Conservation (phyloP, 1,140 invertebrate genomes). For the Pissodes strobi region DNA sequence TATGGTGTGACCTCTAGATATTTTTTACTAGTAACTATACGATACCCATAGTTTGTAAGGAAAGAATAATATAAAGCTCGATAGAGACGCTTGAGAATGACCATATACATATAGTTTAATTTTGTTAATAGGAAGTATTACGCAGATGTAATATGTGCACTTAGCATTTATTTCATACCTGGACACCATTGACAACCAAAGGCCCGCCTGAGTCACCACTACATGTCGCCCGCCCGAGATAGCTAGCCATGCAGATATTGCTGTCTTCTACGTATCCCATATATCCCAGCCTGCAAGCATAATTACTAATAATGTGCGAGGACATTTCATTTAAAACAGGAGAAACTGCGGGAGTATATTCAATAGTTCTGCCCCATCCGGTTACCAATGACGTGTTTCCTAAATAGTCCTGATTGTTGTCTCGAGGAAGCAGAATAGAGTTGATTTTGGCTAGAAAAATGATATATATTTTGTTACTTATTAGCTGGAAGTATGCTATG, state of each 20-base stretch:
- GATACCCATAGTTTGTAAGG: too few relatives aligned
- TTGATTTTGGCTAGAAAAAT: conserved; percentile 58
- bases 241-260: conserved; percentile 58
- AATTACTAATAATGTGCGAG: conserved; percentile 45
- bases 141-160: too few relatives aligned
- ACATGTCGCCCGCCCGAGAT: conserved; percentile 53
- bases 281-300: conserved; percentile 48
- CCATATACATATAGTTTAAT: too few relatives aligned
- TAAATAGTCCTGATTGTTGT: conserved; percentile 36
- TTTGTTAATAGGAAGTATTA: too few relatives aligned
- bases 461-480: too few relatives aligned
- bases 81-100: too few relatives aligned
- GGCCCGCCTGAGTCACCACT: conserved; percentile 60
- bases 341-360: conserved; percentile 47
- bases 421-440: conserved; percentile 55
- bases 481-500: too few relatives aligned
- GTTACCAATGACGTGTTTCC: conserved; percentile 53
- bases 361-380: conserved; percentile 59
- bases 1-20: too few relatives aligned
- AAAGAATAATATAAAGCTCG: too few relatives aligned
- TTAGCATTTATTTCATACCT: conserved; percentile 5
- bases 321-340: conserved; percentile 46
- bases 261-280: conserved; percentile 52
- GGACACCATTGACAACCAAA: conserved; percentile 46
- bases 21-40: too few relatives aligned